phyloP scores from a whole-genome alignment of 2,113 vertebrate genomes.

The Thomomys bottae region DNA sequence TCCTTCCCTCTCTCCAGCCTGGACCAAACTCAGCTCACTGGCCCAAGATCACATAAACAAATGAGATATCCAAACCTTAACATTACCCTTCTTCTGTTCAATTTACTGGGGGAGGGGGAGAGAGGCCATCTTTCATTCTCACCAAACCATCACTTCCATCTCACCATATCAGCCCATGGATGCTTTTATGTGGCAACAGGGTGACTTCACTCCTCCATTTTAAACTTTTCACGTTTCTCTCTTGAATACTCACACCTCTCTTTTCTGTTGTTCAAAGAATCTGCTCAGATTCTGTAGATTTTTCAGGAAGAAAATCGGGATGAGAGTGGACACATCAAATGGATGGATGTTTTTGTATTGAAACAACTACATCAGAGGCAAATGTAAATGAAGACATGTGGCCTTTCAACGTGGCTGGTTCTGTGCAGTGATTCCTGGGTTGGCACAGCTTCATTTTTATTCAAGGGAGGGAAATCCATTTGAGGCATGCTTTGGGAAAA shows the following conservation, averaged over 20 bases:
- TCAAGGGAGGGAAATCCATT: constrained; percentile 34
- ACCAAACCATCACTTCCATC: not conserved
- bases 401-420: constrained; percentile 7
- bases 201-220: not conserved
- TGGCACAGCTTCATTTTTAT: constrained; percentile 58
- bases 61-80: not conserved
- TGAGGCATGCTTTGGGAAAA: constrained; percentile 63
- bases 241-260: constrained; percentile 48
- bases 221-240: constrained; percentile 50
- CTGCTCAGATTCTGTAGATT: constrained; percentile 35
- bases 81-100: not conserved
- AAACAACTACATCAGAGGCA: constrained; percentile 49
- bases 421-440: constrained; percentile 10
- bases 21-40: not conserved
- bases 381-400: constrained; percentile 54
- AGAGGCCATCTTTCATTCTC: not conserved
- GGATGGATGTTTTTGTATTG: constrained; percentile 56
- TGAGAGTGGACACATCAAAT: constrained; percentile 53
- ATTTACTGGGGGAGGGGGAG: not conserved
- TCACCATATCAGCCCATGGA: too few species aligned
- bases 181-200: not conserved
- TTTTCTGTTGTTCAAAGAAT: constrained; percentile 50
- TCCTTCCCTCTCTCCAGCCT: not conserved
- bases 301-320: constrained; percentile 51
- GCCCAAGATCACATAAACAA: not conserved